Evolutionary conservation across 2,113 vertebrate genomes (phyloP), one percentile per base, ranked within the genome.

Genomic region (Benitochromis conjunctus): DNA sequence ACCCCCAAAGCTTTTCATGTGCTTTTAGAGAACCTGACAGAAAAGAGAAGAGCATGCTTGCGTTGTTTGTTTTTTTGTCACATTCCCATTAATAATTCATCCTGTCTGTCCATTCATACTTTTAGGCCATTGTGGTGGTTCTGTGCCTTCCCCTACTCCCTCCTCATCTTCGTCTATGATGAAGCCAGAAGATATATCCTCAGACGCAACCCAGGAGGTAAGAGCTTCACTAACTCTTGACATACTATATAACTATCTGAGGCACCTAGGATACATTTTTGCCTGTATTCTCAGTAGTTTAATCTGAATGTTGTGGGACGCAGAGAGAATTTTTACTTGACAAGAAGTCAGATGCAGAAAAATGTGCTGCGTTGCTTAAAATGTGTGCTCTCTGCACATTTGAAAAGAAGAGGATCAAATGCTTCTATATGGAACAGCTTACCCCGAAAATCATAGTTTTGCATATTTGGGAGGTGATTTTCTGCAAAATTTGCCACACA

Each of bases 151-250:
- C 96, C 96, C 21, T 97, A 97, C 85, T 95, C 96, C 57, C 92
- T 97, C 21, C 88, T 97, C 80, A 97, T 97, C 92, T 97, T 97
- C 89, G 29, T 97, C 60, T 97, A 97, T 10, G 97, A 97, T 92
- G 97, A 97, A 92, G 95, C n/a, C 66, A 94, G 97, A 92, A 95
- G 95, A 94, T 97, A 97, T 64, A 94, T 97, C 79, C 94, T 97
- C 82, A 91, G 97, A 91, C 94, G 92, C 71, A 95, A 92, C 93
- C 97, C 97, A 83, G 97, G 96, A 86, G 96, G 97, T 97, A 95
- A 95, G 93, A 80, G 3, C 3, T 21, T 43, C 1, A 14, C 18
- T 81, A n/a, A 29, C 38, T 18, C 66, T 76, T n/a, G 26, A 26
- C 26, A 26, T 26, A 26, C 26, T 38, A 38, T 21, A 66, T 38